Base-by-base conservation (phyloP, 2,113 vertebrate genomes). In the Glaucomys volans region DNA sequence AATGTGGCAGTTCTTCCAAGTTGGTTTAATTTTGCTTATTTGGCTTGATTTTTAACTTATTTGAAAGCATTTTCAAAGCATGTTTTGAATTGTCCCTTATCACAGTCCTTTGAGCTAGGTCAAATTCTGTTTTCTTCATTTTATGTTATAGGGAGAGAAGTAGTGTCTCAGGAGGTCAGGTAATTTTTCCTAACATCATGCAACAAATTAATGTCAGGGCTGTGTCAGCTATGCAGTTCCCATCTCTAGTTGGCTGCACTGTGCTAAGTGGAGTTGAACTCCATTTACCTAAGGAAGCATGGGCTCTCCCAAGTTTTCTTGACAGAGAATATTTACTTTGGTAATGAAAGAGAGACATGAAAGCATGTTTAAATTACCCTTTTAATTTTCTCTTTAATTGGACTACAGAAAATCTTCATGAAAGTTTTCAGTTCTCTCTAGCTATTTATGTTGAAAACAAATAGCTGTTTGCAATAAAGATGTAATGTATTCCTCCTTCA, bases 301-400 rank as follows among this genome's bases (percentile, higher is more conserved):
- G 24, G 54, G 57, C 57, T 64, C 50, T 75, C 69, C 84, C n/a
- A 76, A 7, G 44, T 84, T 71, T 87, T 81, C 93, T 71, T 93
- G 66, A 72, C n/a, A 77, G 79, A 84, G 42, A 52, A 3, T 50
- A 62, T 89, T 94, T 72, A 40, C 69, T 97, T 87, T 76, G 80
- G n/a, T 84, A 81, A 94, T 86, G 76, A 64, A 82, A 81, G 32
- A 66, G 42, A 88, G 54, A 95, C 79, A 62, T 44, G 37, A 93
- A 92, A 87, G 22, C 77, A 76, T 91, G 67, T 77, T 89, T 54
- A 87, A 94, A 44, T 94, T 83, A 86, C 11, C 83, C 82, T 88
- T 94, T 72, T 76, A 91, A 87, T 95, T 95, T 96, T 93, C 90
- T 95, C n/a, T 79, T 62, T 90, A 94, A 91, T 97, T 77, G 64